Evolutionary conservation across 2,888 invertebrate species (phyloP).

Genomic region (Labia minor): DNA sequence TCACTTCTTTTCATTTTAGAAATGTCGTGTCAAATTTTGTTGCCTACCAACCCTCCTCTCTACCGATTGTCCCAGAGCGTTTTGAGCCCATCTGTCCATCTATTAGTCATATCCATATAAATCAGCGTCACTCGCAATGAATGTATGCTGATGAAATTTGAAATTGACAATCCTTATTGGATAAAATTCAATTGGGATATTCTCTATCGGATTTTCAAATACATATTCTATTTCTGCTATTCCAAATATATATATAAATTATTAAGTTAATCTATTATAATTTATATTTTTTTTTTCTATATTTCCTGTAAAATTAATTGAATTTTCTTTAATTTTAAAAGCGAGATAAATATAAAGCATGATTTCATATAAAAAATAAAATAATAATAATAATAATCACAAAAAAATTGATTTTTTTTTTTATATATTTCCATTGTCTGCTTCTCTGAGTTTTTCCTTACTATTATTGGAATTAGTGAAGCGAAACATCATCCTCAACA

Average conservation of each 20-base stretch:
- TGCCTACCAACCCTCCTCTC: background rate
- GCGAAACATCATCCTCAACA: background rate
- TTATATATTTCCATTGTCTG: background rate
- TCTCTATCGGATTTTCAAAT: background rate
- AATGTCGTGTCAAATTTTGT: background rate
- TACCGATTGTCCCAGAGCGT: background rate
- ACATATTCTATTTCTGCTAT: background rate
- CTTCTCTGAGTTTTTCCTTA: background rate
- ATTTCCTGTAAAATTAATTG: background rate
- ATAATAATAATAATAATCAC: background rate
- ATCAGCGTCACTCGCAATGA: slow-evolving; percentile 5
- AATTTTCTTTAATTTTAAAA: background rate
- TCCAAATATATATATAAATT: background rate
- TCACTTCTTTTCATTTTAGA: background rate
- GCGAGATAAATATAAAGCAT: no score
- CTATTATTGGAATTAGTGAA: background rate
- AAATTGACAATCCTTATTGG: slow-evolving; percentile 13
- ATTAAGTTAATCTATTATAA: background rate
- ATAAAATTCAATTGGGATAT: background rate
- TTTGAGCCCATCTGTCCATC: slow-evolving; percentile 7
- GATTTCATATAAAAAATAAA: background rate
- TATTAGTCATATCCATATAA: slow-evolving; percentile 13
- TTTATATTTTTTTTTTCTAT: background rate
- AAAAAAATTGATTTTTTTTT: background rate
- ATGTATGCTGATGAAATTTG: slow-evolving; percentile 13